Percentiles rank a stretch among this genome's conserved stretches.
Conservation (phyloP, 2,888 invertebrate species). For the Eristalinus aeneus region DNA sequence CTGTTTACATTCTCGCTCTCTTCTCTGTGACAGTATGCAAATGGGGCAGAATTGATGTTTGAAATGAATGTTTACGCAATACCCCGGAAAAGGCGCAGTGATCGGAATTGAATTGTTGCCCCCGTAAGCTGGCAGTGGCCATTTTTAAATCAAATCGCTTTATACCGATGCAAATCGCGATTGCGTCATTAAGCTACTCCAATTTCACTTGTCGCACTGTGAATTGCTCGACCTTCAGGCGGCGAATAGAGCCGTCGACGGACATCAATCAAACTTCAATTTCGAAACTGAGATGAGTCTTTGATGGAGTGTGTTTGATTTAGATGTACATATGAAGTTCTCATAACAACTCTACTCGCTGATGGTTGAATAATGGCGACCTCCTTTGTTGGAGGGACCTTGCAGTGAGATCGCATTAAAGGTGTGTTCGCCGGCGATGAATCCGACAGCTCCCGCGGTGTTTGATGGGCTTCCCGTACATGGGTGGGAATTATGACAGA, state of each 20-base stretch:
- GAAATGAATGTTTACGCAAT: conserved; percentile 48
- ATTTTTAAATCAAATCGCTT: conserved; percentile 8
- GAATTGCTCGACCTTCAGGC: conserved; percentile 39
- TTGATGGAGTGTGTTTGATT: conserved; percentile 16
- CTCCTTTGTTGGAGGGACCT: conserved; percentile 14
- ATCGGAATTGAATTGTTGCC: not conserved
- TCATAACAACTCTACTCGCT: not conserved
- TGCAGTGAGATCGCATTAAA: not conserved
- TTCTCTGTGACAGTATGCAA: conserved; percentile 15
- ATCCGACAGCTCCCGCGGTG: not conserved
- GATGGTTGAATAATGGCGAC: not conserved
- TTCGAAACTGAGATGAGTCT: not conserved
- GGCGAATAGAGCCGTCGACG: conserved; percentile 11
- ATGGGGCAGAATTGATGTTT: conserved; percentile 43
- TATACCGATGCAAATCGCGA: conserved; percentile 1
- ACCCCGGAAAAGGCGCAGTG: conserved; percentile 8
- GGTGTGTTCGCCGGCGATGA: not conserved
- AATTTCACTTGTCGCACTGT: conserved; percentile 7
- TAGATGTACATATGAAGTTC: not conserved
- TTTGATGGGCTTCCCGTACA: not conserved
- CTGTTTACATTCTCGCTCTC: not conserved
- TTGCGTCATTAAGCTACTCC: conserved; percentile 19
- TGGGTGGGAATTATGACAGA: not conserved
- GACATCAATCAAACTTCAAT: conserved; percentile 23
- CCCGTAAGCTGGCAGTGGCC: not conserved